Conservation (phyloP, 2,113 vertebrate genomes). For the Cyphomyrus plagiostoma region DNA sequence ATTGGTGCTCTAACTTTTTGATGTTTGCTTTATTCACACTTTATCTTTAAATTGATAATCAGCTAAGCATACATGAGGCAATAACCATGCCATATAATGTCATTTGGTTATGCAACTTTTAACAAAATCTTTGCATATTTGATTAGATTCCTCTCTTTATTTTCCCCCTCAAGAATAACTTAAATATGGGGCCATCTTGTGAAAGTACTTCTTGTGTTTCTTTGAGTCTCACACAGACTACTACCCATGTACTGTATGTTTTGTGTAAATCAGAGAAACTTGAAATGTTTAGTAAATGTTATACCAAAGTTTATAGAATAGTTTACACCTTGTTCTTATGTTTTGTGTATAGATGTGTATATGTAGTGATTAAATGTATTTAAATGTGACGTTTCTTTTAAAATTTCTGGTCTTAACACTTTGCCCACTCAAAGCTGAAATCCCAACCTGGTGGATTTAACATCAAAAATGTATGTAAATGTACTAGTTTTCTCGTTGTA, state of each 20-base stretch:
- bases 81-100: not conserved
- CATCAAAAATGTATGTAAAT: not conserved
- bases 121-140: not conserved
- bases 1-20: conserved; percentile 4
- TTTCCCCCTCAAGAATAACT: not conserved
- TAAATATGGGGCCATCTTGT: not conserved
- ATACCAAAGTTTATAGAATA: conserved; percentile 13
- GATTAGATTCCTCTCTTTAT: not conserved
- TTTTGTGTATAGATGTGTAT: not conserved
- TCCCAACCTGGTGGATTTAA: not conserved
- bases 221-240: not conserved
- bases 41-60: not conserved
- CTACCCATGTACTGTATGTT: not conserved
- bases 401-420: not conserved
- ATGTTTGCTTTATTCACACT: not conserved
- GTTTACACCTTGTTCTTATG: not conserved
- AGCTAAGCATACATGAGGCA: not conserved
- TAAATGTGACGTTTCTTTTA: not conserved
- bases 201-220: not conserved
- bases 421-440: not conserved
- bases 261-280: conserved; percentile 9
- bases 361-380: not conserved
- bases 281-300: conserved; percentile 15
- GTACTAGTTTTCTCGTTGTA: not conserved
- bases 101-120: not conserved